phyloP scores from a whole-genome alignment of 1,140 invertebrate genomes.

The Pectinophora gossypiella region DNA sequence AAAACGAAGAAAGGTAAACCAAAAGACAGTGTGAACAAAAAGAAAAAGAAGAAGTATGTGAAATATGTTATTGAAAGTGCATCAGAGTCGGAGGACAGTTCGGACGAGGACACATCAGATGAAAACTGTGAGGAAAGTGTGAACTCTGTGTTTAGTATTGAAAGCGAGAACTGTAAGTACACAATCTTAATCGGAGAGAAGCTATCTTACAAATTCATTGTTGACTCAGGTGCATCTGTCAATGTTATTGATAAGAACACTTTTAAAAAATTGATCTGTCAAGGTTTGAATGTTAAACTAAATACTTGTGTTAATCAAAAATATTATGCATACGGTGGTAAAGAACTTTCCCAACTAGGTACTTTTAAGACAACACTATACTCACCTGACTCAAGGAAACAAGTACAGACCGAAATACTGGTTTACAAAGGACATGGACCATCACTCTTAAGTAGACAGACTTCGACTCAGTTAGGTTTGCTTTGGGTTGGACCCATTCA shows the following conservation, averaged over 20 bases:
- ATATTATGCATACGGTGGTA: neutral
- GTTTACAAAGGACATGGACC: neutral
- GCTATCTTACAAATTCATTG: neutral
- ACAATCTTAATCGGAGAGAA: neutral
- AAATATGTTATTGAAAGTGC: slow-evolving; percentile 4
- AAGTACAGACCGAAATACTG: neutral
- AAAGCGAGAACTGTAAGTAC: neutral
- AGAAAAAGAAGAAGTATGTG: neutral
- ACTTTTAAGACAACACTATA: neutral
- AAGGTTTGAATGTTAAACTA: neutral
- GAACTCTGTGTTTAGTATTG: no score
- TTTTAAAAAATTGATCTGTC: neutral
- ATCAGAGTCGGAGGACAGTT: neutral
- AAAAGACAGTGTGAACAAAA: neutral
- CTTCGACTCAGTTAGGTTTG: neutral
- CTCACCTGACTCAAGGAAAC: neutral
- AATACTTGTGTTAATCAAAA: neutral
- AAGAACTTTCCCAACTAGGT: neutral
- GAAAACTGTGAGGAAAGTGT: neutral
- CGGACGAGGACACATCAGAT: neutral
- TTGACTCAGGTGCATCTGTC: slow-evolving; percentile 4
- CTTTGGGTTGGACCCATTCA: neutral
- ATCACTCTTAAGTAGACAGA: neutral
- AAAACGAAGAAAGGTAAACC: neutral
- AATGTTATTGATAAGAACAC: neutral